Evolutionary conservation across 1,140 invertebrate species (phyloP).

Genomic region (Neodiprion lecontei): DNA sequence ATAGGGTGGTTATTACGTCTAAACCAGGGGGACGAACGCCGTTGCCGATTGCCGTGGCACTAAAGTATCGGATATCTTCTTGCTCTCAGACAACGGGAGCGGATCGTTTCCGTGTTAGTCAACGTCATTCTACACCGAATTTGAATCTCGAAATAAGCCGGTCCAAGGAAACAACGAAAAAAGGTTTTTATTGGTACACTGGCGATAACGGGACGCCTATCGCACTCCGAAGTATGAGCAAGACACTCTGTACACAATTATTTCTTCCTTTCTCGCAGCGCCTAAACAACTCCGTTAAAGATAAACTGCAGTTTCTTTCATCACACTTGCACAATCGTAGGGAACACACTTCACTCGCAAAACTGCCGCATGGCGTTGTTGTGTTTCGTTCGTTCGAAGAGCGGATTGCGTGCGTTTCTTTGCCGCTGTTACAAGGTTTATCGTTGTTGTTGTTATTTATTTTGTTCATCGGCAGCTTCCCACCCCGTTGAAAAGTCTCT

Average conservation of each 20-base stretch:
- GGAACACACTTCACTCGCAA: background rate
- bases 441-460: too few species aligned
- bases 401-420: too few species aligned
- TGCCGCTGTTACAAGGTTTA: too few species aligned
- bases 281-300: background rate
- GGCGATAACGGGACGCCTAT: background rate
- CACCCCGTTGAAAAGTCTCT: too few species aligned
- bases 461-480: too few species aligned
- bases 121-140: background rate
- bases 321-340: background rate
- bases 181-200: background rate
- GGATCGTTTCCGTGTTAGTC: background rate
- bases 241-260: background rate
- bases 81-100: background rate
- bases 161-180: background rate
- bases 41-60: background rate
- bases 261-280: background rate
- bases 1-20: too few species aligned
- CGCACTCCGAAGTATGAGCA: background rate
- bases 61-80: constrained; percentile 4
- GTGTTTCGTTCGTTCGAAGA: background rate
- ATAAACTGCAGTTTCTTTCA: background rate
- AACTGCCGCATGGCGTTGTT: too few species aligned
- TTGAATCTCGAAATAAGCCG: background rate
- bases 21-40: too few species aligned